Conservation (phyloP, 2,888 invertebrate genomes). For the Idaea dimidiata region DNA sequence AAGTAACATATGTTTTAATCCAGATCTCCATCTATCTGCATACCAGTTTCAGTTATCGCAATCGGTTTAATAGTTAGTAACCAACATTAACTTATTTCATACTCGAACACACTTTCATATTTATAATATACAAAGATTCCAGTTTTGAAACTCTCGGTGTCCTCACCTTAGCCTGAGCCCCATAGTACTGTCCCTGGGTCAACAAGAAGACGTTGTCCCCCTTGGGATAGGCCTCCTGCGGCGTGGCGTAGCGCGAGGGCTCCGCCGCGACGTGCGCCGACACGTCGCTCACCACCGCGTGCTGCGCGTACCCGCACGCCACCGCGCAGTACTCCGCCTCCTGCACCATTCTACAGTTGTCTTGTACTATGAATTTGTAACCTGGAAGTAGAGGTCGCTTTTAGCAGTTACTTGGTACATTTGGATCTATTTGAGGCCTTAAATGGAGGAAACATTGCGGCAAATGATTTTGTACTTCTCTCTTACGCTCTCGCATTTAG, state of each 20-base stretch:
- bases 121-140: too few relatives aligned
- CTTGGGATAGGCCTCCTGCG: conserved; percentile 82
- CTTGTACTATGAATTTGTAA: conserved; percentile 67
- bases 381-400: conserved; percentile 37
- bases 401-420: neutral
- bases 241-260: conserved; percentile 45
- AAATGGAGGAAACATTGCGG: too few relatives aligned
- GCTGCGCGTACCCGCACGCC: conserved; percentile 84
- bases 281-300: conserved; percentile 77
- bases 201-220: conserved; percentile 86
- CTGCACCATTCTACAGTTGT: conserved; percentile 82
- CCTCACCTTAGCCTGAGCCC: conserved; percentile 88
- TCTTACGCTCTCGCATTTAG: too few relatives aligned
- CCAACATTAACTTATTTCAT: too few relatives aligned
- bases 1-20: too few relatives aligned
- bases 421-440: too few relatives aligned
- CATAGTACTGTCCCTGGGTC: conserved; percentile 90
- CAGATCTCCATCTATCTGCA: too few relatives aligned
- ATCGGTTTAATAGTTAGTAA: too few relatives aligned
- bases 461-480: too few relatives aligned
- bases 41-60: too few relatives aligned
- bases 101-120: too few relatives aligned
- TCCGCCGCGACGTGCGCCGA: conserved; percentile 39
- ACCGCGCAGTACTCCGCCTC: conserved; percentile 87
- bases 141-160: too few relatives aligned